phyloP scores from a whole-genome alignment of 35 echinoderm and acorn worm species.

The Anneissia japonica region DNA sequence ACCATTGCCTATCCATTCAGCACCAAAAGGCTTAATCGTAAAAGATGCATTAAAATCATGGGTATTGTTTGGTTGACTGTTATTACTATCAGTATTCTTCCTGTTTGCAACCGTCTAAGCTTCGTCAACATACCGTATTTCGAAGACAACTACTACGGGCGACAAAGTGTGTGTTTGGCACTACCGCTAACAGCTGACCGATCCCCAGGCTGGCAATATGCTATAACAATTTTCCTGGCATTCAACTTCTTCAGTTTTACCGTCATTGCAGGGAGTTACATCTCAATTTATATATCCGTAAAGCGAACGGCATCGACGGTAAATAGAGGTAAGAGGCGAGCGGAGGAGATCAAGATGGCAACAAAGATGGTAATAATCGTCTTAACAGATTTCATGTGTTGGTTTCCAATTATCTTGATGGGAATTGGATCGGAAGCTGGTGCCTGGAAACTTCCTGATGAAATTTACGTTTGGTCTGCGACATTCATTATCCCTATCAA shows the following conservation, averaged over 20 bases:
- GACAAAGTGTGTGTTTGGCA: constrained; percentile 34
- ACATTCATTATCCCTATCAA: constrained; percentile 1
- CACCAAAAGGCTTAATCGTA: neutral
- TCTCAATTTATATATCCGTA: constrained; percentile 23
- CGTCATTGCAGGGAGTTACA: constrained; percentile 35
- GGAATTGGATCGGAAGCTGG: neutral
- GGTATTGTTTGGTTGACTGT: constrained; percentile 16
- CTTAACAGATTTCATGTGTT: neutral
- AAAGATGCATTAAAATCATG: constrained; percentile 11
- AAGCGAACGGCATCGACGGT: constrained; percentile 24
- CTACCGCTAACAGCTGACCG: constrained; percentile 17
- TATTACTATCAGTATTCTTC: constrained; percentile 31
- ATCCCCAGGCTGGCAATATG: constrained; percentile 36
- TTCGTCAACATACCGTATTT: constrained; percentile 26
- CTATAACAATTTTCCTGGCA: constrained; percentile 16
- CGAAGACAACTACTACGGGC: constrained; percentile 37
- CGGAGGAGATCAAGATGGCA: no score
- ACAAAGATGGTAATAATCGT: neutral
- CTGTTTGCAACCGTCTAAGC: neutral
- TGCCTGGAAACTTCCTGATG: neutral
- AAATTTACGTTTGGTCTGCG: constrained; percentile 5
- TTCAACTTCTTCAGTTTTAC: constrained; percentile 27
- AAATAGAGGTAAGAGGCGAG: no score
- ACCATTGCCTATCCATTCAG: constrained; percentile 16
- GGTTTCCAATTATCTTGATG: constrained; percentile 3